These are phyloP conservation scores for Cryptoblepharus egeriae DNA, from an alignment of 2,797 vertebrate species.

Conservation along the genomic window DNA sequence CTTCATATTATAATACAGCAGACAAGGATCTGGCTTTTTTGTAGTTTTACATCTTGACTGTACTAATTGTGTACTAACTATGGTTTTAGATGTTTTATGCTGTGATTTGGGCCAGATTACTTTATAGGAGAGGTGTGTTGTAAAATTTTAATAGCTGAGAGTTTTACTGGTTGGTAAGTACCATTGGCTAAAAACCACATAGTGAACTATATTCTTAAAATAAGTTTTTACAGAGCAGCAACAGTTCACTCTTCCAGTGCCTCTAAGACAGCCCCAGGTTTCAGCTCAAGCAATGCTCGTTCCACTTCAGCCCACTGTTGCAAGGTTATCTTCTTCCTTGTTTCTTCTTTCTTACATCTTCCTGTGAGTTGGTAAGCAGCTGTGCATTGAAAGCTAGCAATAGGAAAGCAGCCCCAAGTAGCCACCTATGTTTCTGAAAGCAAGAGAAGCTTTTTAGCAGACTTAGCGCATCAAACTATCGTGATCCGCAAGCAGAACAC, in stretches of 20 bases:
- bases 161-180: neutral
- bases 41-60: too few relatives aligned
- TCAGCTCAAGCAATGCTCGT: neutral
- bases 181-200: too few relatives aligned
- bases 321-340: neutral
- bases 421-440: too few relatives aligned
- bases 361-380: neutral
- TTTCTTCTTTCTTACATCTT: neutral
- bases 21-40: too few relatives aligned
- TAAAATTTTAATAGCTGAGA: too few relatives aligned
- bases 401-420: neutral
- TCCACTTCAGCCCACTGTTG: neutral
- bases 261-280: neutral
- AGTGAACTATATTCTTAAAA: neutral
- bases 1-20: too few relatives aligned
- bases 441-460: neutral
- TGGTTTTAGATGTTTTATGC: too few relatives aligned
- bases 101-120: too few relatives aligned
- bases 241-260: neutral
- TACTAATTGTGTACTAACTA: too few relatives aligned
- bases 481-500: neutral
- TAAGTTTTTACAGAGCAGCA: neutral
- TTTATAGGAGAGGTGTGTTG: too few relatives aligned
- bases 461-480: too few relatives aligned
- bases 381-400: neutral